Percentiles rank a stretch among this genome's conserved stretches.
phyloP scores from a whole-genome alignment of 2,888 invertebrate genomes.

The Clunio marinus region DNA sequence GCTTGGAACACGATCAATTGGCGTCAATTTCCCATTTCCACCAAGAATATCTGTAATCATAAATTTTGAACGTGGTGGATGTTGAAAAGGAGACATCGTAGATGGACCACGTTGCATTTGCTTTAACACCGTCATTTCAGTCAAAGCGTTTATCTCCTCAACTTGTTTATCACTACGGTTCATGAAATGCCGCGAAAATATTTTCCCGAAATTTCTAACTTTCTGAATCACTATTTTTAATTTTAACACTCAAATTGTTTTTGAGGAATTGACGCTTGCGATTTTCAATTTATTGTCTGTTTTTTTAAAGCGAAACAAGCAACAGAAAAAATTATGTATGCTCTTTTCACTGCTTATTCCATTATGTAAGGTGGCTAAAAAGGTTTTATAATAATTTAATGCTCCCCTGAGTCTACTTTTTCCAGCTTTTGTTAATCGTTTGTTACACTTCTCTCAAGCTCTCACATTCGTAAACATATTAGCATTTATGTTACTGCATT shows the following conservation, averaged over 20 bases:
- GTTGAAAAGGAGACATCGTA: constrained; percentile 58
- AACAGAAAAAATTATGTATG: too few relatives aligned
- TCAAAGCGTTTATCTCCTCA: constrained; percentile 17
- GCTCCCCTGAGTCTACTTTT: constrained; percentile 22
- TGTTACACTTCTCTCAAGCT: constrained; percentile 19
- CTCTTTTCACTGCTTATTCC: constrained; percentile 4
- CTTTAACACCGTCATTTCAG: constrained; percentile 54
- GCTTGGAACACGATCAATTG: constrained; percentile 52
- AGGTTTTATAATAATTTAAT: constrained; percentile 37
- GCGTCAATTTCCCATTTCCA: constrained; percentile 49
- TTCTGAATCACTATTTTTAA: constrained; percentile 10
- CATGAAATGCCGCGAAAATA: constrained; percentile 6
- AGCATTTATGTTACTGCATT: constrained; percentile 36
- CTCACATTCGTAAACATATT: constrained; percentile 38
- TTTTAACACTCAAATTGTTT: constrained; percentile 28
- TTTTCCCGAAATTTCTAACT: background rate
- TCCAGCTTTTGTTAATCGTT: constrained; percentile 13
- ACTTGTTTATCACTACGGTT: background rate
- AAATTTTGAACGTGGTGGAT: constrained; percentile 73
- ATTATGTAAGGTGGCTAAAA: constrained; percentile 27
- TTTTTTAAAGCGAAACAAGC: background rate
- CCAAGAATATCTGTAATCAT: constrained; percentile 87
- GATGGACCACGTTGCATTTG: constrained; percentile 47
- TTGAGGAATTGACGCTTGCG: constrained; percentile 19
- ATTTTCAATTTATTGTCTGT: constrained; percentile 9